Conservation (phyloP, 2,888 invertebrate genomes). For the Tholera decimalis region DNA sequence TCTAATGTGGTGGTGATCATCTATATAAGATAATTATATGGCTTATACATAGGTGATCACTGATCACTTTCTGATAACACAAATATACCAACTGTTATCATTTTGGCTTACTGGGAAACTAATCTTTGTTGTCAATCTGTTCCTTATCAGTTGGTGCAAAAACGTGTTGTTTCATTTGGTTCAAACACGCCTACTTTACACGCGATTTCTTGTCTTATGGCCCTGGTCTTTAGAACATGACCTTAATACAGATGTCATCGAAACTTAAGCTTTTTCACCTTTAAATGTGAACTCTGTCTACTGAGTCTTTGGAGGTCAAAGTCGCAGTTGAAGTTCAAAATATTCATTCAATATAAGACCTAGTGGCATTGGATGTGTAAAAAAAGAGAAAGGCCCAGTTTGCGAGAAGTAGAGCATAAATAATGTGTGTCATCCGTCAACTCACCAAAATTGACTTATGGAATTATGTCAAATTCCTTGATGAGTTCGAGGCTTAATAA, state of each 20-base stretch:
- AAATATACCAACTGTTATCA: constrained; percentile 27
- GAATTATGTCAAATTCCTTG: not conserved
- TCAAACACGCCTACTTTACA: constrained; percentile 15
- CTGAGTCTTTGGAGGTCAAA: constrained; percentile 8
- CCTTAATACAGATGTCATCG: no score
- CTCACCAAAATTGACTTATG: not conserved
- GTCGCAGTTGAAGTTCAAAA: not conserved
- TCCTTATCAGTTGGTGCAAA: constrained; percentile 21
- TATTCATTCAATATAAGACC: not conserved
- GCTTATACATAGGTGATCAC: constrained; percentile 20
- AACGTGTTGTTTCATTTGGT: constrained; percentile 33
- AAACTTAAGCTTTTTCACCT: not conserved
- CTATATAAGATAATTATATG: no score
- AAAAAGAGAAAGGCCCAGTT: constrained; percentile 25
- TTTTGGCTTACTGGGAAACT: constrained; percentile 23
- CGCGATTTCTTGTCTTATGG: not conserved
- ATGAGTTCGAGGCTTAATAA: not conserved
- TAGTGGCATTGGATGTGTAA: not conserved
- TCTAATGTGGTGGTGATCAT: constrained; percentile 14
- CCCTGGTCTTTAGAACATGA: not conserved
- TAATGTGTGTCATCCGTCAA: constrained; percentile 31
- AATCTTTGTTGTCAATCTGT: constrained; percentile 23
- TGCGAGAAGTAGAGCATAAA: constrained; percentile 23
- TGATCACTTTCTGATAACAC: constrained; percentile 24
- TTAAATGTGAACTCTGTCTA: constrained; percentile 7